Evolutionary conservation across 2,888 invertebrate genomes (phyloP).

Genomic region (Drosophila antonietae): DNA sequence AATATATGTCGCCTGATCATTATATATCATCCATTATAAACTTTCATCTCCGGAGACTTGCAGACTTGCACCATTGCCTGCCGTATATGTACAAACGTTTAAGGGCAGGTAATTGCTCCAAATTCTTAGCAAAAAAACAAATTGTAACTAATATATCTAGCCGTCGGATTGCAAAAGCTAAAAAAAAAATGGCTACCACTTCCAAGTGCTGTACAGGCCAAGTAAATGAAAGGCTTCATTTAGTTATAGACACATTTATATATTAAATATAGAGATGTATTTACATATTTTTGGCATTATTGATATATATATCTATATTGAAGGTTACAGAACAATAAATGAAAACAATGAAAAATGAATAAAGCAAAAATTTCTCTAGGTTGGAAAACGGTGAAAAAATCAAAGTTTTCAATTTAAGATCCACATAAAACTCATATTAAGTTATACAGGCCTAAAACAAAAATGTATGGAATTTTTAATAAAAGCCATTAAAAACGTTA

Average conservation of each 20-base stretch:
- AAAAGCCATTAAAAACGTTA: conserved; percentile 47
- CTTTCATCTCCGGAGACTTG: conserved; percentile 27
- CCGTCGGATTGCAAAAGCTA: conserved; percentile 41
- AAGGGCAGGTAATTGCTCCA: conserved; percentile 35
- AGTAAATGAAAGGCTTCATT: conserved; percentile 76
- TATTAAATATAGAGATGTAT: conserved; percentile 75
- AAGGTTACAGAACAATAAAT: conserved; percentile 62
- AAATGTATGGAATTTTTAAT: conserved; percentile 34
- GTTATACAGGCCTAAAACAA: conserved; percentile 44
- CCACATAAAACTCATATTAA: conserved; percentile 39
- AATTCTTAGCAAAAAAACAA: conserved; percentile 32
- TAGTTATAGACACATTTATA: conserved; percentile 69
- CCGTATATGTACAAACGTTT: conserved; percentile 41
- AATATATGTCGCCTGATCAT: conserved; percentile 42
- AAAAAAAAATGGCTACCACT: conserved; percentile 57
- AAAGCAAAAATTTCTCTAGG: conserved; percentile 43
- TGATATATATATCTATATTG: conserved; percentile 54
- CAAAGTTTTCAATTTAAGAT: conserved; percentile 58
- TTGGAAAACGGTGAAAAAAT: conserved; percentile 74
- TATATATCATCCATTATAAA: conserved; percentile 31
- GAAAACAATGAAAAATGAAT: conserved; percentile 33
- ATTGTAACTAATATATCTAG: conserved; percentile 36
- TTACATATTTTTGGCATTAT: conserved; percentile 79
- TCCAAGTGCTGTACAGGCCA: conserved; percentile 76
- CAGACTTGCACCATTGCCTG: conserved; percentile 60